Evolutionary conservation across 2,113 vertebrate genomes (phyloP).

Genomic region (Shinisaurus crocodilurus): DNA sequence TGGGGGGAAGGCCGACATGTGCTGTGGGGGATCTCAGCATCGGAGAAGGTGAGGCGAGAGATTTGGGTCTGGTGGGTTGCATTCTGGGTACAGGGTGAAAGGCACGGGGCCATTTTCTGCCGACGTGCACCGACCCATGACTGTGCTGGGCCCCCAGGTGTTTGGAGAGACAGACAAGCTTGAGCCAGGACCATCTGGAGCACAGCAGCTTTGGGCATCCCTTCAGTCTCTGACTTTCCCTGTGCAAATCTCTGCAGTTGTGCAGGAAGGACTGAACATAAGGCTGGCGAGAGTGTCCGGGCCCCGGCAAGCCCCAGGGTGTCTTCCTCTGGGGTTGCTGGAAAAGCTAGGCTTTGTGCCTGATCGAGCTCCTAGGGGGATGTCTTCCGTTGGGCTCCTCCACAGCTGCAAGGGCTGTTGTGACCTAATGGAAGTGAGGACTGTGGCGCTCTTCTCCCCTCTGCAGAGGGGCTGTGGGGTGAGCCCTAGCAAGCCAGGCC

Average conservation of each 20-base stretch:
- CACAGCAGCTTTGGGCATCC: fast-evolving
- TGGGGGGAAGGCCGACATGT: too few species aligned
- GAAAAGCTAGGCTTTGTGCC: slow-evolving; percentile 52
- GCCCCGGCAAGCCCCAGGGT: background rate
- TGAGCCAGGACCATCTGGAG: too few species aligned
- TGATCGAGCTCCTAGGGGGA: background rate
- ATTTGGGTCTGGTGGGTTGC: background rate
- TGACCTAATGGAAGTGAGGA: background rate
- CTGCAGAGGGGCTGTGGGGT: background rate
- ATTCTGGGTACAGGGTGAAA: background rate
- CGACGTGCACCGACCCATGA: too few species aligned
- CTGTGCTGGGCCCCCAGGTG: background rate
- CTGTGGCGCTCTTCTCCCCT: background rate
- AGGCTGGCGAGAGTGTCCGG: background rate
- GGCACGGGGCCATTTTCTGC: background rate
- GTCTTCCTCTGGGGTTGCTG: slow-evolving; percentile 39
- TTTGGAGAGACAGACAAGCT: background rate
- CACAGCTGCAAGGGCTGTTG: fast-evolving
- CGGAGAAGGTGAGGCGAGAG: background rate
- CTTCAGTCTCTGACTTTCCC: background rate
- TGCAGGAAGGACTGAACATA: background rate
- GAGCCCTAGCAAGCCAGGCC: background rate
- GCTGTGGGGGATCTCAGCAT: background rate
- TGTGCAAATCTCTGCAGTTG: background rate
- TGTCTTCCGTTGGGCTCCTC: background rate